These are phyloP conservation scores for Schrankia costaestrigalis DNA, from an alignment of 2,888 invertebrate species.

Conservation along the genomic window DNA sequence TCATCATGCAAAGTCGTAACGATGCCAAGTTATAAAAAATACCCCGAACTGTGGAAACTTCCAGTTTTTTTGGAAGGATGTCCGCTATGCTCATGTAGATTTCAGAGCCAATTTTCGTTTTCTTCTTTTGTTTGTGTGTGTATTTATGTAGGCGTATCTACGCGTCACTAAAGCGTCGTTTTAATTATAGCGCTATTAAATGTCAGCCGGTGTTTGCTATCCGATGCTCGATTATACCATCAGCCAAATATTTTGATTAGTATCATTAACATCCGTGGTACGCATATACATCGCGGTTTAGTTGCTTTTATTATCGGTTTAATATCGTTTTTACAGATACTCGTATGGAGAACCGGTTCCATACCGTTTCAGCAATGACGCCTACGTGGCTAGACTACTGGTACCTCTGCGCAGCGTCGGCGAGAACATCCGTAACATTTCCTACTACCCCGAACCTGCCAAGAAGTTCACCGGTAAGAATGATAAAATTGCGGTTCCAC, in stretches of 20 bases:
- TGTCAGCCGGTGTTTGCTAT: conserved; percentile 66
- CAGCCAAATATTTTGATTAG: conserved; percentile 58
- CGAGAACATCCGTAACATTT: conserved; percentile 82
- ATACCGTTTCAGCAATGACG: conserved; percentile 84
- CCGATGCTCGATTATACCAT: conserved; percentile 52
- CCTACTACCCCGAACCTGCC: conserved; percentile 85
- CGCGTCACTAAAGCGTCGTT: conserved; percentile 33
- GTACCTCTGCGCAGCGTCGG: conserved; percentile 82
- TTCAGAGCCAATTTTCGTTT: conserved; percentile 48
- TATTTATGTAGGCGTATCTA: background rate
- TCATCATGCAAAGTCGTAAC: no score
- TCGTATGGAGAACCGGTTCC: conserved; percentile 75
- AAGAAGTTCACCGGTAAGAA: conserved; percentile 84
- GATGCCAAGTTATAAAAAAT: conserved; percentile 17
- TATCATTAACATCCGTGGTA: conserved; percentile 19
- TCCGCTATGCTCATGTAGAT: conserved; percentile 59
- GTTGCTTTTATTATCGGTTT: conserved; percentile 11
- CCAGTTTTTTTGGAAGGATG: conserved; percentile 23
- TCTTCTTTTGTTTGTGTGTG: conserved; percentile 8
- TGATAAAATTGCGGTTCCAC: conserved; percentile 20
- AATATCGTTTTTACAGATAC: conserved; percentile 64
- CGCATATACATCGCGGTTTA: conserved; percentile 14
- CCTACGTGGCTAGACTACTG: conserved; percentile 86
- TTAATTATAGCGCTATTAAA: conserved; percentile 72
- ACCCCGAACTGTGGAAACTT: no score